These are phyloP conservation scores for Microtus richardsoni DNA, from an alignment of 2,113 vertebrate species.

Conservation along the genomic window DNA sequence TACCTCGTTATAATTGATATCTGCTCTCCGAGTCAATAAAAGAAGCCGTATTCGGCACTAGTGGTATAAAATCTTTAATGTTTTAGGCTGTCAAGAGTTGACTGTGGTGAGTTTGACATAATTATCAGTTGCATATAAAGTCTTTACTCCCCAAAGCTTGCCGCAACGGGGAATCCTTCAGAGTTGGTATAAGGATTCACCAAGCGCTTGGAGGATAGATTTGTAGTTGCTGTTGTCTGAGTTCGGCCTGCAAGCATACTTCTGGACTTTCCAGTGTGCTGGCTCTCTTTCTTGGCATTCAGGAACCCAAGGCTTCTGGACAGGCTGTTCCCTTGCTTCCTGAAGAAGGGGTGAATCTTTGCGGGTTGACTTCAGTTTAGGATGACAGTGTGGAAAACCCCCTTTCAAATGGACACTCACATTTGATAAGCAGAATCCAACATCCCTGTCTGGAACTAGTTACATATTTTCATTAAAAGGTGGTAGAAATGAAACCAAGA, in stretches of 20 bases:
- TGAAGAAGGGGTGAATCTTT: background rate
- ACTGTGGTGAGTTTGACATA: constrained; percentile 64
- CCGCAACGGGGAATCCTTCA: background rate
- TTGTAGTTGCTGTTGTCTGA: constrained; percentile 64
- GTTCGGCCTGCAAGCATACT: constrained; percentile 53
- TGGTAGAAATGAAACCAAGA: constrained; percentile 10
- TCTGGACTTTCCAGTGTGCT: background rate
- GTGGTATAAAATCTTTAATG: constrained; percentile 71
- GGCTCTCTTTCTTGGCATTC: constrained; percentile 26
- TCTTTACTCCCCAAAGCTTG: constrained; percentile 59
- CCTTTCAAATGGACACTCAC: constrained; percentile 3
- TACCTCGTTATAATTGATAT: constrained; percentile 79
- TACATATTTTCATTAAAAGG: constrained; percentile 6
- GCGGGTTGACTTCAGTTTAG: constrained; percentile 7
- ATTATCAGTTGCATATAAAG: constrained; percentile 66
- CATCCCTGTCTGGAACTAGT: constrained; percentile 53
- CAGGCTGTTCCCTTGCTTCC: background rate
- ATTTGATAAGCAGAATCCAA: background rate
- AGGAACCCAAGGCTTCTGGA: constrained; percentile 22
- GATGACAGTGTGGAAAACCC: background rate
- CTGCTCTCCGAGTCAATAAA: constrained; percentile 69
- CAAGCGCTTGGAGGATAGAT: constrained; percentile 54
- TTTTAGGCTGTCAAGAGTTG: constrained; percentile 67
- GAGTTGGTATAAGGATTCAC: constrained; percentile 60
- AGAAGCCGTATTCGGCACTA: constrained; percentile 19